Conservation (phyloP, 1,140 invertebrate genomes). For the Musca vetustissima region DNA sequence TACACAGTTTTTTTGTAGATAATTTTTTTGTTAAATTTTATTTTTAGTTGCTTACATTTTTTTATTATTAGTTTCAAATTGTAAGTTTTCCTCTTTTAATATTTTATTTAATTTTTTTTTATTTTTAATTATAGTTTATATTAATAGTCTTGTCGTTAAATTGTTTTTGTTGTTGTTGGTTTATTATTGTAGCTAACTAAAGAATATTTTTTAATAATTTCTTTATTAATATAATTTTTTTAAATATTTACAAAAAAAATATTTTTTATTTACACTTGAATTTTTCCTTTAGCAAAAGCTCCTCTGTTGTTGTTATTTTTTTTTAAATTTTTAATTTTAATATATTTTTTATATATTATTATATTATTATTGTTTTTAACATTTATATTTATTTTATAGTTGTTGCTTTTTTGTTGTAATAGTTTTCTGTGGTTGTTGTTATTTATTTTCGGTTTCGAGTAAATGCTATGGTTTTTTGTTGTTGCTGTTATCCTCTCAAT, state of each 20-base stretch:
- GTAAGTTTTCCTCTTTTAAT: no score
- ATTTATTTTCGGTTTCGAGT: not conserved
- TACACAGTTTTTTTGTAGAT: constrained; percentile 5
- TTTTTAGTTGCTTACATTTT: no score
- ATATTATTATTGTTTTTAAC: no score
- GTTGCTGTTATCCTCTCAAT: not conserved
- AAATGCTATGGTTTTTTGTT: constrained; percentile 13
- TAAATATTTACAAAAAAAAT: not conserved
- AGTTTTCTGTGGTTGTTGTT: not conserved
- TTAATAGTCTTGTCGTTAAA: not conserved
- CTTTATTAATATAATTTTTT: not conserved
- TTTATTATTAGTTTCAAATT: no score
- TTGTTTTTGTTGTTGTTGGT: not conserved
- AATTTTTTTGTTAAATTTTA: no score
- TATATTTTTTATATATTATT: no score
- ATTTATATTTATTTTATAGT: not conserved
- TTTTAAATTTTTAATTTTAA: no score
- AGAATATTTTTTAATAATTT: not conserved
- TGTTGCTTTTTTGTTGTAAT: not conserved
- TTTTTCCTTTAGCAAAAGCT: constrained; percentile 9
- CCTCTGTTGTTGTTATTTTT: not conserved
- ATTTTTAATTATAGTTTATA: constrained; percentile 7
- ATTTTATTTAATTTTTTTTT: not conserved
- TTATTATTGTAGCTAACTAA: constrained; percentile 1
- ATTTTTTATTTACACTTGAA: constrained; percentile 7